Evolutionary conservation across 2,113 vertebrate species (phyloP), one percentile per base, ranked within the genome.

Genomic region (Chroicocephalus ridibundus): DNA sequence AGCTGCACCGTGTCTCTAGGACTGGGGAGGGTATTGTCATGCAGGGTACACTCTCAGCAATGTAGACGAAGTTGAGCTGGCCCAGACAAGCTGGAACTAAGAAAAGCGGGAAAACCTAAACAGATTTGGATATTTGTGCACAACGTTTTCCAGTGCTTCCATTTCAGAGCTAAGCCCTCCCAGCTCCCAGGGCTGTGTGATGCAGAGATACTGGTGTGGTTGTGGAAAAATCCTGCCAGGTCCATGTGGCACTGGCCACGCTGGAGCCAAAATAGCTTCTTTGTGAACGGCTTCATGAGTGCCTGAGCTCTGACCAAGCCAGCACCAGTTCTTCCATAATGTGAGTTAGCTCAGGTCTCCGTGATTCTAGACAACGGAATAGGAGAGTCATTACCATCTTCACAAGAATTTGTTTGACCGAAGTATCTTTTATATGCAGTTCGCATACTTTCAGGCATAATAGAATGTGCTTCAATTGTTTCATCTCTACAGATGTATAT

Each of bases 331-430:
- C 60, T 62, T 44, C 68, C 42, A 16, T 38, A 26, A 10, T 2
- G 24, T 16, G 61, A 42, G n/a, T 51, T 22, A 22, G 46, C 76
- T 86, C 54, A 38, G 62, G 58, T 65, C 40, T 80, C n/a, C 5
- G 0, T 14, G 14, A 8, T 40, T 57, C 26, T 52, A 38, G 9
- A 1, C 13, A 38, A 34, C 18, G n/a, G 57, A 19, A 19, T 4
- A 60, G 69, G 29, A 77, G 11, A 47, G 36, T 57, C 0, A 0
- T 17, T 58, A 9, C 38, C 16, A 31, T 72, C 52, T 54, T 64
- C 58, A 27, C 54, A 80, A 22, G 31, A 86, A 74, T 36, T 80
- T 0, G 0, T 82, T 71, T 88, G 62, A 77, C 71, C 80, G 18
- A 80, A 88, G 7, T n/a, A 21, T 27, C 49, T 86, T 49, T 34